Conservation (phyloP, 2,113 vertebrate species). For the Gopherus evgoodei region DNA sequence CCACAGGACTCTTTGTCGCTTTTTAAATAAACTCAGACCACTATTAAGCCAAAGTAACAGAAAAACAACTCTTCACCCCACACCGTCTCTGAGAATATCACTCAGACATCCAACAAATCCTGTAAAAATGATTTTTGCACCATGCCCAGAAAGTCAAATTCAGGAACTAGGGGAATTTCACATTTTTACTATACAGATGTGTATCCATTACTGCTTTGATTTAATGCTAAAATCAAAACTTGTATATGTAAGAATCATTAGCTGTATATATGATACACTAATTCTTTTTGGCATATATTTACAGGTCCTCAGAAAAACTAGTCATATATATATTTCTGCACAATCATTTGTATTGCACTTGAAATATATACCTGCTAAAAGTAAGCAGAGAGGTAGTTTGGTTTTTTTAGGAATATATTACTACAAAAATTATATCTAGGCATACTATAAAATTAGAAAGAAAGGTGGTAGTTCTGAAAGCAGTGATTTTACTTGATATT, state of each 20-base stretch:
- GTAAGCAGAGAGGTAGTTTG: not conserved
- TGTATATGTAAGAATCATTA: fast-evolving
- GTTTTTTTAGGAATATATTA: not conserved
- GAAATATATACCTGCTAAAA: not conserved
- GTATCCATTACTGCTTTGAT: not conserved
- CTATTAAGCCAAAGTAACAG: not conserved
- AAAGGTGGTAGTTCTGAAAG: not conserved
- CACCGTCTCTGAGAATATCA: not conserved
- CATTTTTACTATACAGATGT: not conserved
- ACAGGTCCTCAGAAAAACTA: not conserved
- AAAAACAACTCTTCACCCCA: not conserved
- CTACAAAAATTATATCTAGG: not conserved
- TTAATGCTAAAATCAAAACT: not conserved
- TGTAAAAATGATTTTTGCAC: not conserved
- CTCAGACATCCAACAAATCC: not conserved
- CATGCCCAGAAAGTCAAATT: not conserved
- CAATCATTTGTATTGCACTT: not conserved
- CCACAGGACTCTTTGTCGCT: no score
- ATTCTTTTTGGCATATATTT: not conserved
- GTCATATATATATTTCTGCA: not conserved
- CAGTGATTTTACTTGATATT: not conserved
- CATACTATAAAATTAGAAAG: not conserved
- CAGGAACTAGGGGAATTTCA: not conserved
- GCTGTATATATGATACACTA: not conserved
- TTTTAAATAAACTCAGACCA: not conserved